Evolutionary conservation across 1,140 invertebrate species (phyloP).

Genomic region (Oryctes rhinoceros): DNA sequence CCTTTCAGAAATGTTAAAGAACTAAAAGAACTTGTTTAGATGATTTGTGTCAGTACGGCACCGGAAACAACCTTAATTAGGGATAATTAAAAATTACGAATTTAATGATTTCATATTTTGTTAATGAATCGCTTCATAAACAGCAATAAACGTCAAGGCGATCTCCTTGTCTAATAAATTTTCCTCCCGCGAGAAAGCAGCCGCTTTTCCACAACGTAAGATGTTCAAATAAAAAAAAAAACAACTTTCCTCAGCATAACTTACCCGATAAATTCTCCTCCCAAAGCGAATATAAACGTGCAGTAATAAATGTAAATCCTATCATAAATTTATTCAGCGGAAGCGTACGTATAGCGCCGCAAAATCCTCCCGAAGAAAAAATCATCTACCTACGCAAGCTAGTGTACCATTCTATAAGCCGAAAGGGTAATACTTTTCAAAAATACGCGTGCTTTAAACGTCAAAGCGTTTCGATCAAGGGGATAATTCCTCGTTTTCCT

Average conservation of each 20-base stretch:
- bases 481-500: no score
- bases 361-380: not conserved
- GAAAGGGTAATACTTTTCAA: not conserved
- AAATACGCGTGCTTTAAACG: not conserved
- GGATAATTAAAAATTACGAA: no score
- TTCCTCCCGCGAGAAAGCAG: not conserved
- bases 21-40: no score
- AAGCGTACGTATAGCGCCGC: not conserved
- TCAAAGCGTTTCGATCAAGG: not conserved
- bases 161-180: not conserved
- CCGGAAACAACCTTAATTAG: no score
- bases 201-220: no score
- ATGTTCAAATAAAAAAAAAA: not conserved
- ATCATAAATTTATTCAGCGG: not conserved
- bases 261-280: not conserved
- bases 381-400: not conserved
- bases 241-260: not conserved
- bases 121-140: no score
- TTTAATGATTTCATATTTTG: no score
- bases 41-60: no score
- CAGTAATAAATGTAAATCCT: conserved; percentile 22
- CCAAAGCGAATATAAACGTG: not conserved
- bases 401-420: not conserved
- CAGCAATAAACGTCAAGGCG: not conserved
- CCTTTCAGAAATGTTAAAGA: no score